Percentiles rank a stretch among this genome's conserved stretches.
phyloP scores from a whole-genome alignment of 2,888 invertebrate species.

The Phytoseiulus persimilis region DNA sequence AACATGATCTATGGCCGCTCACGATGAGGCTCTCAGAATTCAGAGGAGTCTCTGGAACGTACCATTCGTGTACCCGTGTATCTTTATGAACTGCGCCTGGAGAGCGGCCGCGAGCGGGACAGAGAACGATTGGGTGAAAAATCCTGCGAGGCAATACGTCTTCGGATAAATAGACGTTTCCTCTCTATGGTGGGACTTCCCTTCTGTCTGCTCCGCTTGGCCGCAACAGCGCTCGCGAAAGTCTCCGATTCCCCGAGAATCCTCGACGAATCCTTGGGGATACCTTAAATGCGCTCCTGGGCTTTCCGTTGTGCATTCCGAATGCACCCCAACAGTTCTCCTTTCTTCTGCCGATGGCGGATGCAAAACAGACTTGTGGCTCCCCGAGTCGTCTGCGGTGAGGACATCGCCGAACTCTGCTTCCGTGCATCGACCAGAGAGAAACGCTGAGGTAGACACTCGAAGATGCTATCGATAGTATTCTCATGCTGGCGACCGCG shows the following conservation, averaged over 20 bases:
- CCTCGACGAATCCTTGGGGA: not conserved
- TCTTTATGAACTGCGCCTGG: not conserved
- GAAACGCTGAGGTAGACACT: not conserved
- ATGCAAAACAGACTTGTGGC: constrained; percentile 5
- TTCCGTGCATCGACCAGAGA: not conserved
- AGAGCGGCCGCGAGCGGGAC: not conserved
- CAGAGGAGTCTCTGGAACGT: no score
- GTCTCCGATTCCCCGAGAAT: not conserved
- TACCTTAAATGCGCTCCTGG: constrained; percentile 5
- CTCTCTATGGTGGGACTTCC: not conserved
- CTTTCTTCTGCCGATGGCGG: not conserved
- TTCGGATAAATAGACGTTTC: not conserved
- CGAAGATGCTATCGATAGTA: not conserved
- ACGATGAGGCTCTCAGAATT: no score
- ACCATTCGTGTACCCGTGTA: no score
- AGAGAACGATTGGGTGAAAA: not conserved
- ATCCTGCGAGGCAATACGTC: not conserved
- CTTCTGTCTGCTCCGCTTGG: not conserved
- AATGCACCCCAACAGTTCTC: not conserved
- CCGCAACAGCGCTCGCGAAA: not conserved
- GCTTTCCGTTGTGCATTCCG: not conserved
- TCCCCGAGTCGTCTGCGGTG: not conserved
- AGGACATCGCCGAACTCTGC: not conserved
- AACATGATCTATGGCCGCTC: no score
- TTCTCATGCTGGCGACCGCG: no score